Percentiles rank a stretch among this genome's conserved stretches.
These are phyloP conservation scores for Rhamnusium bicolor DNA, from an alignment of 2,888 invertebrate genomes.

Conservation along the genomic window DNA sequence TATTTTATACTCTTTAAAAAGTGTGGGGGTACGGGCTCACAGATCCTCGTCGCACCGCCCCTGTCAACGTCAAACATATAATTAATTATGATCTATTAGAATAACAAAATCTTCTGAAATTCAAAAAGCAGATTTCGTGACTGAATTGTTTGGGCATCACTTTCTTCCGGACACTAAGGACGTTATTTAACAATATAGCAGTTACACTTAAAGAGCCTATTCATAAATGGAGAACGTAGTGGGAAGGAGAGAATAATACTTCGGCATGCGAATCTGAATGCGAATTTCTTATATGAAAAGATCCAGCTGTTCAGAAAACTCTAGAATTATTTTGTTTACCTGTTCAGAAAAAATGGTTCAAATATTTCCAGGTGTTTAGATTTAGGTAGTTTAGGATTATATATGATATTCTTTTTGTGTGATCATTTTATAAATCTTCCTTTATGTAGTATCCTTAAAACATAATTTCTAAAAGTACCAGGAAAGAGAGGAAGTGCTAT, in stretches of 20 bases:
- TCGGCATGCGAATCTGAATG: constrained; percentile 27
- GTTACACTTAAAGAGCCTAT: constrained; percentile 14
- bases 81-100: not conserved
- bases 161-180: constrained; percentile 1
- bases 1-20: too few relatives aligned
- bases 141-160: not conserved
- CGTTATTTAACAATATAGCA: constrained; percentile 13
- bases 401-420: not conserved
- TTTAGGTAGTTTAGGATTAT: not conserved
- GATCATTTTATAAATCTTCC: not conserved
- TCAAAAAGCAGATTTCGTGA: not conserved
- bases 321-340: constrained; percentile 32
- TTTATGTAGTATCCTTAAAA: not conserved
- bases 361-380: constrained; percentile 1
- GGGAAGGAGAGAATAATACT: constrained; percentile 13
- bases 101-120: not conserved
- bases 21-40: too few relatives aligned
- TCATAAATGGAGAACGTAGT: constrained; percentile 1
- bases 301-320: constrained; percentile 37
- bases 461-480: not conserved
- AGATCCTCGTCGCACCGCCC: too few relatives aligned
- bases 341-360: constrained; percentile 15
- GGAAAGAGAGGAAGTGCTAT: too few relatives aligned
- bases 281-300: constrained; percentile 20
- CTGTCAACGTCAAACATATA: too few relatives aligned